Conservation (phyloP, 2,113 vertebrate genomes). For the Arvicanthis niloticus region DNA sequence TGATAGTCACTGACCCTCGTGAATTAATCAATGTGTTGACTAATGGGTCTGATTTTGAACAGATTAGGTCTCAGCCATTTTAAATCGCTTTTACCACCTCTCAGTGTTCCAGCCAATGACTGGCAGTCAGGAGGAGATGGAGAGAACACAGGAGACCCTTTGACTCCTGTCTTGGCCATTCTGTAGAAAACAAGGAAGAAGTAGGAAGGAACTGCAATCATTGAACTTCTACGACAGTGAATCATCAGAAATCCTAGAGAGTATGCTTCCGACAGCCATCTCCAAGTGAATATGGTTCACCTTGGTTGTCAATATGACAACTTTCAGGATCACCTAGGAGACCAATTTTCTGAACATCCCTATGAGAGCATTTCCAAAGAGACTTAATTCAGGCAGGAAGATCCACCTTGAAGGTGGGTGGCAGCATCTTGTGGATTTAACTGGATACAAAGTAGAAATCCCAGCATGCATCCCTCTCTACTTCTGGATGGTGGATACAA, state of each 20-base stretch:
- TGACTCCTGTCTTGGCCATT: no score
- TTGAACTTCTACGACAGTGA: neutral
- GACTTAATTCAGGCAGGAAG: neutral
- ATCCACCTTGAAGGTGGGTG: neutral
- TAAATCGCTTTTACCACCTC: neutral
- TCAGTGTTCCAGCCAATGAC: neutral
- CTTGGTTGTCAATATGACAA: neutral
- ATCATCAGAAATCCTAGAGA: neutral
- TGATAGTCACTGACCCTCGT: neutral
- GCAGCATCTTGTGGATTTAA: neutral
- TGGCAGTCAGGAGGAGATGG: neutral
- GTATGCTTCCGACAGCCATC: neutral
- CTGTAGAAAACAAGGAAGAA: neutral
- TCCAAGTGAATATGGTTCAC: neutral
- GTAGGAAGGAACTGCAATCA: neutral
- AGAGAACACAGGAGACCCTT: neutral
- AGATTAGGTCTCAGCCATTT: neutral
- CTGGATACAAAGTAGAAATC: neutral
- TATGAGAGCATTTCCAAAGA: neutral
- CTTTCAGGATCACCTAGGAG: neutral
- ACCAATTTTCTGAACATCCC: no score
- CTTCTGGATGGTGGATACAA: neutral
- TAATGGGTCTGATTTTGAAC: constrained; percentile 30
- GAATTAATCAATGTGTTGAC: neutral
- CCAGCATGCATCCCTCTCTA: neutral